phyloP scores from a whole-genome alignment of 2,888 invertebrate genomes.

The Brenthis daphne region DNA sequence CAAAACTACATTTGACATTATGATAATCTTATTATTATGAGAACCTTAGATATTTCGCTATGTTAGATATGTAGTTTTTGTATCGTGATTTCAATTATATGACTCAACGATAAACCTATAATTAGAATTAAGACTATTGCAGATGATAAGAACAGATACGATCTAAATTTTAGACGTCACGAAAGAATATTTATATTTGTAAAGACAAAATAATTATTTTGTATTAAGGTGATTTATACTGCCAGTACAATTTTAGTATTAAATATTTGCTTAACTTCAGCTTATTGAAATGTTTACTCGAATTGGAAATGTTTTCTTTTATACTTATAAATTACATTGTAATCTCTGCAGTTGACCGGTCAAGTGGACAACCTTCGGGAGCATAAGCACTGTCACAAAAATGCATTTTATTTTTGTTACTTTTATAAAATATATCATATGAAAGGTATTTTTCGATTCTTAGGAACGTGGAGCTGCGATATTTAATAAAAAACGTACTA shows the following conservation, averaged over 20 bases:
- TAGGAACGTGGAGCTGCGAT: too few relatives aligned
- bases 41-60: too few relatives aligned
- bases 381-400: not conserved
- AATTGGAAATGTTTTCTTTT: slow-evolving; percentile 15
- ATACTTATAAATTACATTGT: slow-evolving; percentile 9
- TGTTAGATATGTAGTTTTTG: not conserved
- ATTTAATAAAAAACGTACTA: too few relatives aligned
- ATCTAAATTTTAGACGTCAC: not conserved
- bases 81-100: slow-evolving; percentile 20
- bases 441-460: not conserved
- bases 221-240: not conserved
- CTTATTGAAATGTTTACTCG: slow-evolving; percentile 11
- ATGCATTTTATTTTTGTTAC: not conserved
- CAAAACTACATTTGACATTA: too few relatives aligned
- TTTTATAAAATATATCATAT: not conserved
- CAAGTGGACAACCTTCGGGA: slow-evolving; percentile 11
- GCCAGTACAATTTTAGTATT: not conserved
- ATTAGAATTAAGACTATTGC: not conserved
- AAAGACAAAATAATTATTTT: slow-evolving; percentile 5
- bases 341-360: slow-evolving; percentile 23
- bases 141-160: slow-evolving; percentile 6
- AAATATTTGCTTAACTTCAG: slow-evolving; percentile 13
- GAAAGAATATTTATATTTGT: slow-evolving; percentile 2
- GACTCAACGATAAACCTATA: slow-evolving; percentile 1
- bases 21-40: too few relatives aligned